Evolutionary conservation across 2,113 vertebrate species (phyloP).

Genomic region (Melanocharis versteri): DNA sequence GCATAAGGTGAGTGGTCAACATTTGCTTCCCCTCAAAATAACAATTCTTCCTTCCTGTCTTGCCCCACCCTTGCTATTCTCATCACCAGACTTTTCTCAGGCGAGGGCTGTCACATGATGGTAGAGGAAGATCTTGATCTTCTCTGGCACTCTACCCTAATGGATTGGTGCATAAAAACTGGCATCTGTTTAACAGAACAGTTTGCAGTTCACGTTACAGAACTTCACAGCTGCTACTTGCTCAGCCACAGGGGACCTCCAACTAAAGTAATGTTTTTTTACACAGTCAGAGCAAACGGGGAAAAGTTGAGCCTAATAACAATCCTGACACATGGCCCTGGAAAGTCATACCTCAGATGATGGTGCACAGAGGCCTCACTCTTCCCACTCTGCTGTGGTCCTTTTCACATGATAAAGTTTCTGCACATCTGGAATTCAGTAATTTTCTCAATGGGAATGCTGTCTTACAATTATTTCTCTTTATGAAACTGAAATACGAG

Average conservation of each 20-base stretch:
- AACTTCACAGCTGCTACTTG: background rate
- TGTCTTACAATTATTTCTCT: background rate
- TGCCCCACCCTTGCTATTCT: constrained; percentile 39
- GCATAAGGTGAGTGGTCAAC: background rate
- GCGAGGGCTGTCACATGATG: background rate
- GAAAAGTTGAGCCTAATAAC: background rate
- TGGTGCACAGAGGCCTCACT: background rate
- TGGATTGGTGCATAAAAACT: background rate
- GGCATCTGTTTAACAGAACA: background rate
- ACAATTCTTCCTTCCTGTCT: constrained; percentile 9
- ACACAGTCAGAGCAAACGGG: background rate
- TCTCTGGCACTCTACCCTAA: background rate
- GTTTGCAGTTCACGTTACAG: background rate
- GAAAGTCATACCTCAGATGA: background rate
- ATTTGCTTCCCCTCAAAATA: constrained; percentile 2
- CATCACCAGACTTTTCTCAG: background rate
- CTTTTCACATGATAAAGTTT: background rate
- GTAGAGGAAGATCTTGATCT: background rate
- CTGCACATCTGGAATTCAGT: background rate
- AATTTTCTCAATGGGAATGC: background rate
- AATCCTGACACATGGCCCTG: background rate
- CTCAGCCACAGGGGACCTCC: background rate
- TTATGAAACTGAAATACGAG: background rate
- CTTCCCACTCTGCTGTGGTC: background rate
- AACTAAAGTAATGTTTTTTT: accelerated